Evolutionary conservation across 1,140 invertebrate species (phyloP).

Genomic region (Hirudo medicinalis): DNA sequence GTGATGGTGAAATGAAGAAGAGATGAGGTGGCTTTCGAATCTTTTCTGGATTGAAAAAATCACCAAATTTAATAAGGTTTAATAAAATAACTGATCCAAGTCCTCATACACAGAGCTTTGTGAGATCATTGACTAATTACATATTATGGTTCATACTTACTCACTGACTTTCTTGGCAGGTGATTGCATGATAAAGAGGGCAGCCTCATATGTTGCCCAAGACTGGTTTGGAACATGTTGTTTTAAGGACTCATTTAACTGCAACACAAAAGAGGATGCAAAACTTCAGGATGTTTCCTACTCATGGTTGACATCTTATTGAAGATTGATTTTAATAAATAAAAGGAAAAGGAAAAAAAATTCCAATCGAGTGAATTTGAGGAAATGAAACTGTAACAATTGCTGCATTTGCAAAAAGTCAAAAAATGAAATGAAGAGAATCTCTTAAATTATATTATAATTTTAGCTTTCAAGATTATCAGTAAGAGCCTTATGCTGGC

Average conservation of each 20-base stretch:
- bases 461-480: not conserved
- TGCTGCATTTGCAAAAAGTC: not conserved
- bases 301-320: too few species aligned
- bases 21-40: not conserved
- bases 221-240: constrained; percentile 43
- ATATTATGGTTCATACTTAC: constrained; percentile 48
- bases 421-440: not conserved
- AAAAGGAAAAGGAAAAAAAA: too few species aligned
- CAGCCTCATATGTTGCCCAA: constrained; percentile 88
- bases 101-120: too few species aligned
- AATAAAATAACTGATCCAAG: too few species aligned
- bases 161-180: constrained; percentile 88
- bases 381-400: not conserved
- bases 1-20: not conserved
- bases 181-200: constrained; percentile 85
- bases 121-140: too few species aligned
- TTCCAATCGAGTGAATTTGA: not conserved
- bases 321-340: too few species aligned
- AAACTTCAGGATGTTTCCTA: too few species aligned
- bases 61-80: too few species aligned
- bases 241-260: constrained; percentile 45
- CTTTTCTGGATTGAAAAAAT: constrained; percentile 3
- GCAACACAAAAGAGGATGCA: constrained; percentile 24
- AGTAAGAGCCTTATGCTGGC: not conserved
- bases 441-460: not conserved